phyloP scores from a whole-genome alignment of 2,888 invertebrate species.

The Drosophila affinis region DNA sequence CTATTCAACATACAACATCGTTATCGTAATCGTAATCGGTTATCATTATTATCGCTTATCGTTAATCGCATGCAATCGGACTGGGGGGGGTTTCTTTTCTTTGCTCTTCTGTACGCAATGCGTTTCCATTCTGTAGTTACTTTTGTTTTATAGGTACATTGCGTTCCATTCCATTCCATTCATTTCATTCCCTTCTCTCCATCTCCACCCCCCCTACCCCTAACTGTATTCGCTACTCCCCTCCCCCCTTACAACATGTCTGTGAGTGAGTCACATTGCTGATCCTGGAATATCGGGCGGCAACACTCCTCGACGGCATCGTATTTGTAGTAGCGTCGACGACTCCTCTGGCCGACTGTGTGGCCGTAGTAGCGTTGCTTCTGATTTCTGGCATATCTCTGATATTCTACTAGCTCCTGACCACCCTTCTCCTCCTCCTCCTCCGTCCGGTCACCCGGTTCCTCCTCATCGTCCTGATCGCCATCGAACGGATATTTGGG shows the following conservation, averaged over 20 bases:
- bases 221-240: not conserved
- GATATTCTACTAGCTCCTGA: not conserved
- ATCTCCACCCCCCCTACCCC: too few species aligned
- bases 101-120: not conserved
- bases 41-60: conserved; percentile 23
- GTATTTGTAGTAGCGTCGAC: conserved; percentile 71
- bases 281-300: conserved; percentile 81
- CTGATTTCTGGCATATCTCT: not conserved
- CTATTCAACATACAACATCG: conserved; percentile 45
- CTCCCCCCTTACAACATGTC: conserved; percentile 67
- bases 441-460: conserved; percentile 1
- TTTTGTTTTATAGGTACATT: conserved; percentile 70
- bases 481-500: conserved; percentile 31
- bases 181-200: not conserved
- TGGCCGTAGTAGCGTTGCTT: conserved; percentile 22
- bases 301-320: conserved; percentile 81
- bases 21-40: conserved; percentile 15
- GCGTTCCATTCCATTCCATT: conserved; percentile 57
- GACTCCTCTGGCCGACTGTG: conserved; percentile 32
- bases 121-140: conserved; percentile 46
- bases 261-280: conserved; percentile 76
- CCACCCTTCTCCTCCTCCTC: conserved; percentile 12
- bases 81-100: not conserved
- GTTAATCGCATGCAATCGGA: conserved; percentile 10
- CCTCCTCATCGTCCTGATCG: conserved; percentile 1